Conservation (phyloP, 2,113 vertebrate genomes). For the Penelope pileata region DNA sequence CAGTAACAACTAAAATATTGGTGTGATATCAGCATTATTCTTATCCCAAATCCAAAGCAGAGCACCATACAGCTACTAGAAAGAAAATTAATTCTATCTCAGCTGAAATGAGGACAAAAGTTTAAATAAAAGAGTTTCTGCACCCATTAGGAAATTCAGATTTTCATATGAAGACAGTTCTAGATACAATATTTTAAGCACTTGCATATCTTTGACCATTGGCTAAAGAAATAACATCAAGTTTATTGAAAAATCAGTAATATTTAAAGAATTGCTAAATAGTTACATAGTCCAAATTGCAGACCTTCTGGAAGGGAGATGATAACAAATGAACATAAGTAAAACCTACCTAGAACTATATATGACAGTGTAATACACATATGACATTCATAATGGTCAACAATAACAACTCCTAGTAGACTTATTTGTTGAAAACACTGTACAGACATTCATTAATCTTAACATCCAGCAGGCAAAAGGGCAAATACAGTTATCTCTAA, state of each 20-base stretch:
- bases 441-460: neutral
- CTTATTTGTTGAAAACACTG: neutral
- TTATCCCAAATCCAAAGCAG: too few species aligned
- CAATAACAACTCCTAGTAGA: neutral
- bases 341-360: neutral
- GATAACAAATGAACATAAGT: neutral
- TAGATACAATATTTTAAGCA: neutral
- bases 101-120: too few species aligned
- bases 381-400: neutral
- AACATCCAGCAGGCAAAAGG: neutral
- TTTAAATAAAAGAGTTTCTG: neutral
- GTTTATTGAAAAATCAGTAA: neutral
- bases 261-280: neutral
- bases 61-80: too few species aligned
- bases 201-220: neutral
- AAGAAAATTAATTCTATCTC: too few species aligned
- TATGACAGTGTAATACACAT: neutral
- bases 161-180: neutral
- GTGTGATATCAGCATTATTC: too few species aligned
- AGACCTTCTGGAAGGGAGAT: neutral
- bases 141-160: neutral
- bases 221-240: neutral
- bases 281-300: neutral
- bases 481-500: neutral
- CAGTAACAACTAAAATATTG: too few species aligned